Conservation (phyloP, 2,113 vertebrate genomes). For the Numida meleagris region DNA sequence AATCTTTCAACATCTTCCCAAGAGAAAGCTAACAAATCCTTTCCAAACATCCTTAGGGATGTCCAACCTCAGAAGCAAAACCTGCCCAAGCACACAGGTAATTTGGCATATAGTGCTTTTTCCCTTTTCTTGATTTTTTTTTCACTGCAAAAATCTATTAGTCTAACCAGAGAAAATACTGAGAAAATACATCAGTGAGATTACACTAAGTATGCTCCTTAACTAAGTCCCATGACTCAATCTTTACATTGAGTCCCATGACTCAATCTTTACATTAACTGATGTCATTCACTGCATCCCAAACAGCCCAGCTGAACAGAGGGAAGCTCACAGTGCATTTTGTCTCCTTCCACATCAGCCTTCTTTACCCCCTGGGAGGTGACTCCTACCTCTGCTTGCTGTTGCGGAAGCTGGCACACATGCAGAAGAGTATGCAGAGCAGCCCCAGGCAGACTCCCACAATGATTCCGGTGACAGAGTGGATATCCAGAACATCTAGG, state of each 20-base stretch:
- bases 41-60: background rate
- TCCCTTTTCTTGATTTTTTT: background rate
- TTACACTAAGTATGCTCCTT: background rate
- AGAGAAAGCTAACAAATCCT: background rate
- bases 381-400: conserved; percentile 86
- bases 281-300: background rate
- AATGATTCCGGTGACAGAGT: conserved; percentile 94
- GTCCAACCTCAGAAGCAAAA: background rate
- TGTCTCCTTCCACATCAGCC: background rate
- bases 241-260: background rate
- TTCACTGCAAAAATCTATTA: background rate
- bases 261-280: background rate
- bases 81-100: background rate
- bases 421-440: conserved; percentile 94
- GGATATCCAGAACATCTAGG: conserved; percentile 88
- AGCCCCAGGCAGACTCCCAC: conserved; percentile 94
- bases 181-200: background rate
- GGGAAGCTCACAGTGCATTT: background rate
- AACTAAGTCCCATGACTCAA: background rate
- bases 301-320: background rate
- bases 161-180: background rate
- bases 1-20: background rate
- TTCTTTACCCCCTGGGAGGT: background rate
- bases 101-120: background rate
- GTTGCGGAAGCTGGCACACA: conserved; percentile 92